Evolutionary conservation across 2,113 vertebrate genomes (phyloP).

Genomic region (Nothoprocta pentlandii): DNA sequence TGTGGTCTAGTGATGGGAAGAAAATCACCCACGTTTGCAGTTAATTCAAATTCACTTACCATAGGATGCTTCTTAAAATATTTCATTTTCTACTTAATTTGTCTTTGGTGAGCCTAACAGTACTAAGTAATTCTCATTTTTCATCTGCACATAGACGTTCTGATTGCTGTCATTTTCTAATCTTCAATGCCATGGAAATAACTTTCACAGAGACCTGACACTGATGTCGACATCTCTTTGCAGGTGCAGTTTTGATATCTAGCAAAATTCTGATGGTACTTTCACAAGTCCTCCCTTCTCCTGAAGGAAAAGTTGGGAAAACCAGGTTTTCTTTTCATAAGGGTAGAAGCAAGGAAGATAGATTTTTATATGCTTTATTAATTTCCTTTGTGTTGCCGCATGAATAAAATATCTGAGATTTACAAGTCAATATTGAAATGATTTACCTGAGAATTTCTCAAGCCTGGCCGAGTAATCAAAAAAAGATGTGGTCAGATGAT

Average conservation of each 20-base stretch:
- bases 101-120: constrained; percentile 27
- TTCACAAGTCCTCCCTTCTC: not conserved
- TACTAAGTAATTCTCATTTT: constrained; percentile 47
- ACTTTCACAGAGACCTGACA: not conserved
- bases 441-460: not conserved
- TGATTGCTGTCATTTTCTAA: not conserved
- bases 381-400: not conserved
- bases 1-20: not conserved
- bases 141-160: constrained; percentile 8
- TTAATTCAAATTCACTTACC: constrained; percentile 63
- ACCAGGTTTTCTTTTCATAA: not conserved
- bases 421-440: not conserved
- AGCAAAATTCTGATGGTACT: not conserved
- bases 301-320: not conserved
- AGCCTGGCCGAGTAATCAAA: not conserved
- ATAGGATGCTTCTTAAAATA: constrained; percentile 54
- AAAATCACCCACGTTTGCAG: constrained; percentile 44
- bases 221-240: not conserved
- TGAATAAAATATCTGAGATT: not conserved
- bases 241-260: not conserved
- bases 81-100: constrained; percentile 67
- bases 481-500: not conserved
- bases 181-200: not conserved
- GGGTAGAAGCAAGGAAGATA: not conserved
- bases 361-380: not conserved